phyloP scores from a whole-genome alignment of 2,888 invertebrate species.

The Alviniconcha strummeri region DNA sequence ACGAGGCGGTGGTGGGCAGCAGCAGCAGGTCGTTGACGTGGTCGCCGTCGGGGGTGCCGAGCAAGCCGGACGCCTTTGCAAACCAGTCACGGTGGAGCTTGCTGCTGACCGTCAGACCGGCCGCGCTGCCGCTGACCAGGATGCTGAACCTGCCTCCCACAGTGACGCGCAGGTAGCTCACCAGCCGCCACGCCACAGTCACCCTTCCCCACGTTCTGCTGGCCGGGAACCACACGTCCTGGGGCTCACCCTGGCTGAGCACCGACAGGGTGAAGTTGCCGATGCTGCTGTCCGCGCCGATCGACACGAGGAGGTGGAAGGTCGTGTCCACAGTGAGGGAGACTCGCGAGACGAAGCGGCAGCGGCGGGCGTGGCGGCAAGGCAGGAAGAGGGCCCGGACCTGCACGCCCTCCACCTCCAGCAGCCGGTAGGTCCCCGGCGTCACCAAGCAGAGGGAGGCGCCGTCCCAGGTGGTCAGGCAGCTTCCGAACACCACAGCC shows the following conservation, averaged over 20 bases:
- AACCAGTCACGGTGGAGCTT: constrained; percentile 40
- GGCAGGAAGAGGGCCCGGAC: constrained; percentile 49
- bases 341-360: constrained; percentile 47
- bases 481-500: constrained; percentile 15
- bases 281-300: constrained; percentile 25
- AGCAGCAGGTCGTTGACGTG: constrained; percentile 53
- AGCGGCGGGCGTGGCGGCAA: constrained; percentile 44
- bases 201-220: constrained; percentile 33
- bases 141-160: constrained; percentile 42
- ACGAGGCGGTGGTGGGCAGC: constrained; percentile 19
- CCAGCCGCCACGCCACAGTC: constrained; percentile 43
- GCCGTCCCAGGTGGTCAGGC: constrained; percentile 30
- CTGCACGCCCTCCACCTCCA: not conserved
- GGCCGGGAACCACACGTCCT: constrained; percentile 34
- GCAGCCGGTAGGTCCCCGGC: constrained; percentile 27
- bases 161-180: constrained; percentile 43
- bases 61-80: constrained; percentile 43
- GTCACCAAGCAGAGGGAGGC: constrained; percentile 13
- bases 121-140: constrained; percentile 44
- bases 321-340: constrained; percentile 39
- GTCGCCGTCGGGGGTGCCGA: constrained; percentile 50
- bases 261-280: constrained; percentile 13
- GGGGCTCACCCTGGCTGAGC: constrained; percentile 11
- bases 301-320: constrained; percentile 39
- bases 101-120: constrained; percentile 44